Evolutionary conservation across 2,113 vertebrate genomes (phyloP).

Genomic region (Cygnus atratus): DNA sequence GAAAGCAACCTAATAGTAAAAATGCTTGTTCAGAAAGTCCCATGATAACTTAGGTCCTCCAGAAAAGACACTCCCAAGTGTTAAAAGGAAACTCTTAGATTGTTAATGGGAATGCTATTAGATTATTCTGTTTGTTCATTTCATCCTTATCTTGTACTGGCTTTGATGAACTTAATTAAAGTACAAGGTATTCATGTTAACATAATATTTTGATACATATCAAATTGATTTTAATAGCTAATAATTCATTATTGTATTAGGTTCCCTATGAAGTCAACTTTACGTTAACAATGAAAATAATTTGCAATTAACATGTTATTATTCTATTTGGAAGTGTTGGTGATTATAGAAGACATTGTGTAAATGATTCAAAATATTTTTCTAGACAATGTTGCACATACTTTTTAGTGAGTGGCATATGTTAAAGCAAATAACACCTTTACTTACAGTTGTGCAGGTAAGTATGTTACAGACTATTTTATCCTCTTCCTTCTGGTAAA

Average conservation of each 20-base stretch:
- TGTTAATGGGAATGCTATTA: background rate
- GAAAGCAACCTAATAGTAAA: background rate
- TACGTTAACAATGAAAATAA: background rate
- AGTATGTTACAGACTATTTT: background rate
- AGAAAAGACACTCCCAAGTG: background rate
- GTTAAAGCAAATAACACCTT: background rate
- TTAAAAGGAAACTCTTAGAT: background rate
- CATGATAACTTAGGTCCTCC: background rate
- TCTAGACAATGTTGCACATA: background rate
- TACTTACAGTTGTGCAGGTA: background rate
- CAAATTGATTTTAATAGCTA: background rate
- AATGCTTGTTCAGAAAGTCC: background rate
- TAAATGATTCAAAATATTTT: background rate
- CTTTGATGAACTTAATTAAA: conserved; percentile 4
- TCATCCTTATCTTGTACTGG: background rate
- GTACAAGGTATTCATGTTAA: background rate
- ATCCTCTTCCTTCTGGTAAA: background rate
- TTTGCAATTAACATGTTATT: background rate
- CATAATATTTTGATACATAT: background rate
- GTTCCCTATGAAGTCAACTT: background rate
- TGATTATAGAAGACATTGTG: background rate
- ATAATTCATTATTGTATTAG: background rate
- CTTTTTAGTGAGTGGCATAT: background rate
- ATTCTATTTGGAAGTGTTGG: background rate
- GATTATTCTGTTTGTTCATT: background rate